Base-by-base conservation (phyloP, 2,888 invertebrate species). In the Pegoplata infirma region DNA sequence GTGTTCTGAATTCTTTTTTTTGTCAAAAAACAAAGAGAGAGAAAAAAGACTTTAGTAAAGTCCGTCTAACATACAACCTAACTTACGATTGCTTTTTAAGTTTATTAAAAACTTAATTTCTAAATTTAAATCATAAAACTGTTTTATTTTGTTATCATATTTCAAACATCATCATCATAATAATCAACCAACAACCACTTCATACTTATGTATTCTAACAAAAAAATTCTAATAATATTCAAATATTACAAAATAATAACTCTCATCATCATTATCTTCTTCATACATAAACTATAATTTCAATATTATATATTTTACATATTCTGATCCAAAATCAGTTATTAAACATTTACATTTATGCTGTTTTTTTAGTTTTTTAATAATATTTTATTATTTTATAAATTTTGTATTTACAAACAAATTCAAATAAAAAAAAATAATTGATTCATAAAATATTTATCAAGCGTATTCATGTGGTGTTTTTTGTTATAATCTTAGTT, bases 381-480 rank as follows among this genome's bases (percentile, higher is more conserved):
- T 53, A 44, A 19, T 72, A 12, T 23, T 51, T 16, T 16, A 32
- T 44, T 67, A 19, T 44, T 40, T 19, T 10, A 58, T 69, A 58
- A 25, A 47, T 58, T 56, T 51, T 73, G 47, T 40, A 23, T 28
- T 40, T 53, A 25, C 8, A 49, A 51, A 59, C 56, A 2, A 36
- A 53, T 47, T 58, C 12, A 28, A 19, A 36, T 19, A 67, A 64
- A 61, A 28, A 53, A 23, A 51, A n/a, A 23, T 14, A 55, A 56
- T 19, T 53, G 51, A 76, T n/a, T 40, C 36, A 55, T 53, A 59
- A 56, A 64, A 51, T 56, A 58, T 71, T 68, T 66, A 19, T 79
- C 66, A 79, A 75, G 79, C 79, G 79, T 79, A 75, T 63, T 74
- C 66, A 61, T 67, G 67, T 75, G 79, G 79, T 79, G 79, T 79